These are phyloP conservation scores for Eriosoma lanigerum DNA, from an alignment of 1,140 invertebrate genomes.

Conservation along the genomic window DNA sequence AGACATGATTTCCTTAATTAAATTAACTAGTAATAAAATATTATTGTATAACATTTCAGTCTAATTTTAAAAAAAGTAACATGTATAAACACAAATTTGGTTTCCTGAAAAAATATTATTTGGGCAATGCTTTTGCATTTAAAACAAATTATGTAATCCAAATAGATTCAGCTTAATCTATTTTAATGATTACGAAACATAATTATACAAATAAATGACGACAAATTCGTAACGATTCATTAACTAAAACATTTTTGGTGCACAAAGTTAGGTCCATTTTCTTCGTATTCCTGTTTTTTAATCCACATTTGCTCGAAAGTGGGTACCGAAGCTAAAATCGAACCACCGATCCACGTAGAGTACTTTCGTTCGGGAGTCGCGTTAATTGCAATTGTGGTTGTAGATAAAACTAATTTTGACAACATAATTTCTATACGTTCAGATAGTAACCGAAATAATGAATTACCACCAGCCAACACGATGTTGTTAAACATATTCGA, in stretches of 20 bases:
- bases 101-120: no score
- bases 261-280: constrained; percentile 79
- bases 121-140: no score
- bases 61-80: no score
- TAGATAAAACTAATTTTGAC: constrained; percentile 74
- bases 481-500: constrained; percentile 92
- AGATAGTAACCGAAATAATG: constrained; percentile 64
- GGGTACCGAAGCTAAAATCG: not conserved
- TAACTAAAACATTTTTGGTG: constrained; percentile 78
- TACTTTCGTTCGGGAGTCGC: constrained; percentile 61
- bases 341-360: constrained; percentile 19
- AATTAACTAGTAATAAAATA: no score
- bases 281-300: constrained; percentile 84
- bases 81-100: no score
- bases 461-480: constrained; percentile 32
- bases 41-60: no score
- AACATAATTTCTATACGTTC: constrained; percentile 86
- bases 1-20: no score
- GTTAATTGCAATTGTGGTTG: constrained; percentile 78
- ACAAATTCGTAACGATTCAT: not conserved
- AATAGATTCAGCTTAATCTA: no score
- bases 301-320: constrained; percentile 58
- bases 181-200: no score
- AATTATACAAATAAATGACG: no score
- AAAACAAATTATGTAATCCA: no score